Evolutionary conservation across 2,888 invertebrate species (phyloP), one percentile per base, ranked within the genome.

Genomic region (Sthenelais limicola): DNA sequence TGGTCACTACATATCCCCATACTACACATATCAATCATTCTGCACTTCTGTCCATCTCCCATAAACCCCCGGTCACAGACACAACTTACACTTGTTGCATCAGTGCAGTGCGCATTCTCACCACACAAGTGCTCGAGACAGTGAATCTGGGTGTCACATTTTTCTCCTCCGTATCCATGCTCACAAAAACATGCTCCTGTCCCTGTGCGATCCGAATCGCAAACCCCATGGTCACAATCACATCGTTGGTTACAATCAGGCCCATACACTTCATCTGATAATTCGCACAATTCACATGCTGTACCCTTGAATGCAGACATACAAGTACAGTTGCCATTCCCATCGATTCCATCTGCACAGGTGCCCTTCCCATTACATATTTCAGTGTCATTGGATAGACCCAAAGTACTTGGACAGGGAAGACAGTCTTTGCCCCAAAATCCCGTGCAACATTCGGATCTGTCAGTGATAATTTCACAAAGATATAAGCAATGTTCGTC

Each of bases 401-500:
- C 43, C 5, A 4, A 1, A 3, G 30, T 33, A 18, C 62, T 43
- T 5, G 62, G 62, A 24, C 62, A 62, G 15, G n/a, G 62, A 21
- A 79, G 76, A 76, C 83, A 83, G 43, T 80, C 72, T 7, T 62
- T 68, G 30, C 83, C 83, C 82, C 82, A 83, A 75, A 69, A 78
- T 18, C 82, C 81, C 7, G 52, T n/a, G 69, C 83, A 83, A 74
- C 83, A 83, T 24, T 75, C 32, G n/a, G n/a, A n/a, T n/a, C n/a
- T n/a, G n/a, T n/a, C n/a, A n/a, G n/a, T n/a, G n/a, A n/a, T n/a
- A n/a, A n/a, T n/a, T n/a, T n/a, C n/a, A n/a, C n/a, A n/a, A n/a
- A n/a, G n/a, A n/a, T n/a, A n/a, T n/a, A n/a, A n/a, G n/a, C n/a
- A n/a, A n/a, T n/a, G n/a, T n/a, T n/a, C n/a, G n/a, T n/a, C n/a